Base-by-base conservation (phyloP, 2,113 vertebrate genomes). In the Dromiciops gliroides region DNA sequence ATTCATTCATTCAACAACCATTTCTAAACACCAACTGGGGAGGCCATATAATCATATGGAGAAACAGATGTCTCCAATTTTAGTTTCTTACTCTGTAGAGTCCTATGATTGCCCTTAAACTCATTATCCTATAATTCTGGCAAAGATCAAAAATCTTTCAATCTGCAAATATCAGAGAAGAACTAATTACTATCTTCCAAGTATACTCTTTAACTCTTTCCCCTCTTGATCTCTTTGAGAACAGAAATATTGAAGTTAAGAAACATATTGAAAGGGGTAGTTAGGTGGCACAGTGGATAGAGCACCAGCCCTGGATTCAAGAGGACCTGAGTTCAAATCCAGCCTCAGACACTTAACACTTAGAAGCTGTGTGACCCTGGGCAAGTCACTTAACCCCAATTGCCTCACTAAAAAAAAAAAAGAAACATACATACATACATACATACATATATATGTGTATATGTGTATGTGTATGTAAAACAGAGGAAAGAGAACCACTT, bases 111-210 rank as follows among this genome's bases (percentile, higher is more conserved):
- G 51, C 37, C 47, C 90, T 91, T 26, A 53, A 91, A 91, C 44
- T 91, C 51, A 48, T 91, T 28, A 50, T 22, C 48, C n/a, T 24
- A 16, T 12, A 53, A 14, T 91, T 52, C 10, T 47, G 51, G 90
- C 24, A 95, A 94, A 94, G 3, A 90, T 50, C 48, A 96, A 96
- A 96, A 93, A 91, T 9, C 24, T 56, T 48, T 14, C 2, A 89
- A 93, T 88, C 31, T 89, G 92, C 89, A 91, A 67, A 93, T 48
- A 8, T n/a, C 93, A 50, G 48, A 92, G 51, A 93, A 89, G 16
- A 60, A 88, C 2, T 25, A 44, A 1, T 89, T 48, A 88, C 56
- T 48, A 0, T 44, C 14, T 94, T 92, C 47, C 88, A 3, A 83
- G n/a, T 22, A 83, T 83, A 23, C 22, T 44, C 67, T 44, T 93